phyloP scores from a whole-genome alignment of 2,888 invertebrate species.

The Synanthedon andrenaeformis region DNA sequence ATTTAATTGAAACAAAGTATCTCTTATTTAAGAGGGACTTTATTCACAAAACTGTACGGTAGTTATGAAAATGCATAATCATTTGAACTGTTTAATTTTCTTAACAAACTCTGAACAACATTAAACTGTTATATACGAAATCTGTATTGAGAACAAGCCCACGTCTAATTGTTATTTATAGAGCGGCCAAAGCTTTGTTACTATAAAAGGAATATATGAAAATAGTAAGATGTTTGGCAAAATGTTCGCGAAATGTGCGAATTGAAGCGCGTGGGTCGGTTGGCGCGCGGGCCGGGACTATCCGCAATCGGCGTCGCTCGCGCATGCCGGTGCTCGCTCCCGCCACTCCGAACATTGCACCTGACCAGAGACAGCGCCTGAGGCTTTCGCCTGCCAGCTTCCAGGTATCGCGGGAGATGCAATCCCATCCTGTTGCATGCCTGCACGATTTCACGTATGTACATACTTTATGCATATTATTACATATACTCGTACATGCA shows the following conservation, averaged over 20 bases:
- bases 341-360: constrained; percentile 45
- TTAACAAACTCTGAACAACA: too few species aligned
- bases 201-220: constrained; percentile 36
- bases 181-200: constrained; percentile 22
- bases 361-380: constrained; percentile 38
- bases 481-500: background rate
- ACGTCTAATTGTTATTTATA: constrained; percentile 36
- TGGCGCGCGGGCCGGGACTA: constrained; percentile 60
- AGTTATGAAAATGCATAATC: too few species aligned
- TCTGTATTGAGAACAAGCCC: constrained; percentile 13
- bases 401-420: constrained; percentile 25
- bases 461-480: constrained; percentile 11
- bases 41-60: too few species aligned
- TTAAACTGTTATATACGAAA: too few species aligned
- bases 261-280: constrained; percentile 57
- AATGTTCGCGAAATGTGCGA: constrained; percentile 30
- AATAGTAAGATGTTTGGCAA: constrained; percentile 9
- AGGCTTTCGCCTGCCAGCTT: constrained; percentile 24
- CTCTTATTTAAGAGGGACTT: too few species aligned
- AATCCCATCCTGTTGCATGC: constrained; percentile 17
- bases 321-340: constrained; percentile 5
- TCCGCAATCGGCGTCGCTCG: constrained; percentile 14
- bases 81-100: too few species aligned
- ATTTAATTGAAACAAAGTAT: too few species aligned
- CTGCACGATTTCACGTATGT: constrained; percentile 17